These are phyloP conservation scores for Mus pahari DNA, from an alignment of 2,113 vertebrate species.

Conservation along the genomic window DNA sequence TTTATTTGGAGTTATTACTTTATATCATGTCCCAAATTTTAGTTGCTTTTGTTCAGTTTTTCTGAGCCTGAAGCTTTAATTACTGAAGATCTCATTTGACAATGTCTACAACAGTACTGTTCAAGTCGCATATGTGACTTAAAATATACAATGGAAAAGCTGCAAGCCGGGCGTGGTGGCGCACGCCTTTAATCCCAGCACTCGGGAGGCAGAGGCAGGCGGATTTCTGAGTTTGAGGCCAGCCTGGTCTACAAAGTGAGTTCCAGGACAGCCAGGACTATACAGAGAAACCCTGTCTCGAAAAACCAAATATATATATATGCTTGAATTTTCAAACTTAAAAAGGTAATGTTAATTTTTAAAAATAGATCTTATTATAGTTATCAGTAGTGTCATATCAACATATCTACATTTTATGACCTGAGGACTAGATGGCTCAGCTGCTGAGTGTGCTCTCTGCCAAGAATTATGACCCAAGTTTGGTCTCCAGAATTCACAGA, in stretches of 20 bases:
- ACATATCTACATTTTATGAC: constrained; percentile 29
- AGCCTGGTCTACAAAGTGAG: too few species aligned
- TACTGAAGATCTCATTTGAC: not conserved
- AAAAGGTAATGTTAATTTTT: not conserved
- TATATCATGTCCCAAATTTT: not conserved
- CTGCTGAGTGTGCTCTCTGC: not conserved
- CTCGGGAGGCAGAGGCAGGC: too few species aligned
- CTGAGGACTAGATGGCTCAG: not conserved
- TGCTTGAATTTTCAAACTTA: not conserved
- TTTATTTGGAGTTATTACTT: not conserved
- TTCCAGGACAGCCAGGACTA: too few species aligned
- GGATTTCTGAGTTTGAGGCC: too few species aligned
- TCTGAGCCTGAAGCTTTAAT: not conserved
- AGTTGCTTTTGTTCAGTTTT: not conserved
- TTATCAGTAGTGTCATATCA: not conserved
- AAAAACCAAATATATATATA: too few species aligned
- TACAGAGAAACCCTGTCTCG: too few species aligned
- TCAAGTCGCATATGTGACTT: not conserved
- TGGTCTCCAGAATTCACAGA: not conserved
- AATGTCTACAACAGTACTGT: not conserved
- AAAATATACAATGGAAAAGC: not conserved
- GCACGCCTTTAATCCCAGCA: too few species aligned
- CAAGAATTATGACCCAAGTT: not conserved
- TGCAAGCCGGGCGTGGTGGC: too few species aligned
- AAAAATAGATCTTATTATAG: constrained; percentile 43